A percentile compares a stretch with the other conserved stretches of the same genome.
phyloP scores from a whole-genome alignment of 1,140 invertebrate species.

The Drosophila truncata region DNA sequence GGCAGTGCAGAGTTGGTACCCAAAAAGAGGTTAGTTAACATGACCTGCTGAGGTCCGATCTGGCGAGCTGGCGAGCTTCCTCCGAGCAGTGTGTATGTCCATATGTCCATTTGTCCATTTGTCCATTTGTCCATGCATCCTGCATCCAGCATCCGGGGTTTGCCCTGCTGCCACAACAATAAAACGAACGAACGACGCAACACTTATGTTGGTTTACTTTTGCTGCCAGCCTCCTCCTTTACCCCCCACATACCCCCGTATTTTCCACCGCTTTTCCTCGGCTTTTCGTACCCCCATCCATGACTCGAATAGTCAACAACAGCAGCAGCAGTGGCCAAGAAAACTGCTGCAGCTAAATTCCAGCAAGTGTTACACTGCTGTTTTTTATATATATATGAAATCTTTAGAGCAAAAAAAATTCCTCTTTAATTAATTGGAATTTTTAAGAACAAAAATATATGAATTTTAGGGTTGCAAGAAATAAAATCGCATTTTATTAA shows the following conservation, averaged over 20 bases:
- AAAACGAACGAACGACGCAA: slow-evolving; percentile 75
- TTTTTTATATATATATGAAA: slow-evolving; percentile 8
- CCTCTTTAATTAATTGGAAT: not conserved
- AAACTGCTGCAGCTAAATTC: slow-evolving; percentile 42
- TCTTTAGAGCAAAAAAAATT: slow-evolving; percentile 7
- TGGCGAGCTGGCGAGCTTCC: slow-evolving; percentile 3
- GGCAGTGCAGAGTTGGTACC: not conserved
- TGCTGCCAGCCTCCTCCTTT: not conserved
- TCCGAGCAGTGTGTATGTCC: slow-evolving; percentile 20
- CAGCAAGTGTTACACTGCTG: slow-evolving; percentile 32
- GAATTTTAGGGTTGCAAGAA: not conserved
- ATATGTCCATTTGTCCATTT: slow-evolving; percentile 9
- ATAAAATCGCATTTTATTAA: not conserved
- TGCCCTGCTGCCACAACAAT: slow-evolving; percentile 53
- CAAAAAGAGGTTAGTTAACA: slow-evolving; percentile 65
- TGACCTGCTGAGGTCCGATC: slow-evolving; percentile 51
- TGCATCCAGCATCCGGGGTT: slow-evolving; percentile 14
- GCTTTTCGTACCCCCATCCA: not conserved
- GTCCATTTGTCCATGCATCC: slow-evolving; percentile 8
- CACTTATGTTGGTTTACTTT: slow-evolving; percentile 82
- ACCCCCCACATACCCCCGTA: not conserved
- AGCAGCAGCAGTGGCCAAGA: slow-evolving; percentile 17
- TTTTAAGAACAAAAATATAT: not conserved
- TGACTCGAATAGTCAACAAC: slow-evolving; percentile 51
- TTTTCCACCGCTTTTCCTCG: not conserved